Evolutionary conservation across 2,113 vertebrate species (phyloP).

Genomic region (Xerus inauris): DNA sequence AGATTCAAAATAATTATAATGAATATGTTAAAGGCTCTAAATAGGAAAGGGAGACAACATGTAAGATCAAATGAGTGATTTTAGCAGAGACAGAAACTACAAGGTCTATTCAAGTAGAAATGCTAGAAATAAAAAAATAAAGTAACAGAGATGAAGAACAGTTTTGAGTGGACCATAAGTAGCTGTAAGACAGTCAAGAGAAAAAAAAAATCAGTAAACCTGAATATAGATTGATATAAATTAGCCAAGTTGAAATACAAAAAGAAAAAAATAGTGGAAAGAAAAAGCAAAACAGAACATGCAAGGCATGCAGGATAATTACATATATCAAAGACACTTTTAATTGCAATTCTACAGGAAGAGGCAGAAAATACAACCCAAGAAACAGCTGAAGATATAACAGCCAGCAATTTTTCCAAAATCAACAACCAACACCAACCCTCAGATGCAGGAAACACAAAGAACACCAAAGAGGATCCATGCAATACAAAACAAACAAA

Average conservation of each 20-base stretch:
- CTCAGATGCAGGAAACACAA: background rate
- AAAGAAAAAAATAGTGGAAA: background rate
- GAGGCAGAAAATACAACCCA: background rate
- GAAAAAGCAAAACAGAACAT: background rate
- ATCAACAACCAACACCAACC: background rate
- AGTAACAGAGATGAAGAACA: background rate
- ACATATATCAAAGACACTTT: background rate
- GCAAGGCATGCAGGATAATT: background rate
- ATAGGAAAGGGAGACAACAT: background rate
- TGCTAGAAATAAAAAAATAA: background rate
- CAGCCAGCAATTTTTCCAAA: background rate
- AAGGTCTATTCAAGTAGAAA: background rate
- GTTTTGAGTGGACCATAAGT: background rate
- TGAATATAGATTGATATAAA: slow-evolving; percentile 6
- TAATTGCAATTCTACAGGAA: background rate
- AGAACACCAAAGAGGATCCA: background rate
- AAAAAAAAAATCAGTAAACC: background rate
- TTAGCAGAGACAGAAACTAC: background rate
- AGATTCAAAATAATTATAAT: background rate
- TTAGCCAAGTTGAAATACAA: background rate
- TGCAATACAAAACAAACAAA: background rate
- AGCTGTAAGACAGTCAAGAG: background rate
- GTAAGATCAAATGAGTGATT: background rate
- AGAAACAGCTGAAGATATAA: background rate
- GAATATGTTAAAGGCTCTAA: background rate